phyloP scores from a whole-genome alignment of 2,888 invertebrate genomes.

The Cyclophora albipunctata region DNA sequence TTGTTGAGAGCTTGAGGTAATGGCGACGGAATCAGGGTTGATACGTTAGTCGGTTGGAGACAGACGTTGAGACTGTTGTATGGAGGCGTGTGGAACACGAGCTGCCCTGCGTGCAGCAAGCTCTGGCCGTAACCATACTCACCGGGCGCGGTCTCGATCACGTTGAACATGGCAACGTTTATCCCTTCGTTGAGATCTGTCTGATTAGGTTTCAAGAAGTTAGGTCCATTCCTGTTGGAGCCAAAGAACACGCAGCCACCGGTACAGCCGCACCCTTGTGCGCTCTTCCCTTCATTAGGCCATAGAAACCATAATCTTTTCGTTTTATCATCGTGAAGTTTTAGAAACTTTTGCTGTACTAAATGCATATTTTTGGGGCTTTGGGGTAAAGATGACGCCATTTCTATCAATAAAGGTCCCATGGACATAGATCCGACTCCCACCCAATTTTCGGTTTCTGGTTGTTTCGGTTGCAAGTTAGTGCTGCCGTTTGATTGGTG shows the following conservation, averaged over 20 bases:
- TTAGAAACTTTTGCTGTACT: slow-evolving; percentile 88
- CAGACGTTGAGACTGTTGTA: slow-evolving; percentile 87
- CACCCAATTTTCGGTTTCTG: slow-evolving; percentile 85
- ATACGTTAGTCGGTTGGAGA: slow-evolving; percentile 78
- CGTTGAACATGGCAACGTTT: slow-evolving; percentile 86
- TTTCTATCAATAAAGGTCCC: slow-evolving; percentile 92
- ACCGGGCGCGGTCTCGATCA: slow-evolving; percentile 80
- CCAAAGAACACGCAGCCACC: slow-evolving; percentile 98
- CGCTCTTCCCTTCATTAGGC: slow-evolving; percentile 81
- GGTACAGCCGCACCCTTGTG: slow-evolving; percentile 91
- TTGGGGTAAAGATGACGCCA: slow-evolving; percentile 87
- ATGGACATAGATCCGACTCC: slow-evolving; percentile 93
- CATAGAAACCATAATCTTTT: slow-evolving; percentile 96
- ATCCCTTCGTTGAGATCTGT: slow-evolving; percentile 88
- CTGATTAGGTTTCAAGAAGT: slow-evolving; percentile 90
- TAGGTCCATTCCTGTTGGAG: slow-evolving; percentile 89
- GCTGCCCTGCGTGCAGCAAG: slow-evolving; percentile 87
- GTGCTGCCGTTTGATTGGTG: slow-evolving; percentile 75
- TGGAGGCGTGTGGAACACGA: slow-evolving; percentile 93
- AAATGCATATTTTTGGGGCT: slow-evolving; percentile 85
- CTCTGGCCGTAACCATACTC: slow-evolving; percentile 97
- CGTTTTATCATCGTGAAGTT: slow-evolving; percentile 87
- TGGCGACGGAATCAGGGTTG: slow-evolving; percentile 60
- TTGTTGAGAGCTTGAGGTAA: slow-evolving; percentile 56
- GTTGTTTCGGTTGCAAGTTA: slow-evolving; percentile 47